Evolutionary conservation across 2,888 invertebrate genomes (phyloP), one percentile per base, ranked within the genome.

Genomic region (Drosophila borborema): DNA sequence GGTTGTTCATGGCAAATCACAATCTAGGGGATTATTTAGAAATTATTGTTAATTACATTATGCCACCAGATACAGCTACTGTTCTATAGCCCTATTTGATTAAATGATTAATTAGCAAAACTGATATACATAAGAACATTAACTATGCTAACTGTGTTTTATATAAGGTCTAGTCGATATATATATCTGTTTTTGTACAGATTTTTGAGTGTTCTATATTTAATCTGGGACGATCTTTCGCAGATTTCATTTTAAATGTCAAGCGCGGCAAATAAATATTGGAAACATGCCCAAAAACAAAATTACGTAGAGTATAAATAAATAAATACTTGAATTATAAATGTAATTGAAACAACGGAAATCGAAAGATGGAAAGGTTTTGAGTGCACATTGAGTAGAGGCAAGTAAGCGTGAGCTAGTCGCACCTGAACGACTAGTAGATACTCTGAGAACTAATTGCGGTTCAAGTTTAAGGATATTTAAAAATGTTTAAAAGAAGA

Each of bases 241-340:
- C 72, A 65, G 64, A 74, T 72, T 64, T 73, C 58, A 61, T 64
- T 69, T 69, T 49, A 89, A 89, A 89, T 89, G 86, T 84, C 89
- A 89, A 79, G 78, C 68, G 79, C 68, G 81, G 61, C 72, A 77
- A 85, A 80, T 73, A 71, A 72, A 64, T 72, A 67, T 89, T 88
- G 88, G 88, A 88, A 80, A 41, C 59, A 77, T 88, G 87, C 83
- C 85, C 82, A 89, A 69, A 81, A 59, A 10, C 20, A 28, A 28
- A 28, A 28, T 28, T 9, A 54, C 54, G 38, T 28, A n/a, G 20
- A n/a, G 59, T 64, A 43, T 48, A 66, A 63, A 76, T 56, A 74
- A 74, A 73, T 76, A 71, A 60, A 84, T 74, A 65, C 59, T 72
- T 77, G 74, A 81, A 75, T 34, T 64, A 75, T 66, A 77, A 77